Conservation (phyloP, 2,888 invertebrate genomes). For the Mactromeris polynyma region DNA sequence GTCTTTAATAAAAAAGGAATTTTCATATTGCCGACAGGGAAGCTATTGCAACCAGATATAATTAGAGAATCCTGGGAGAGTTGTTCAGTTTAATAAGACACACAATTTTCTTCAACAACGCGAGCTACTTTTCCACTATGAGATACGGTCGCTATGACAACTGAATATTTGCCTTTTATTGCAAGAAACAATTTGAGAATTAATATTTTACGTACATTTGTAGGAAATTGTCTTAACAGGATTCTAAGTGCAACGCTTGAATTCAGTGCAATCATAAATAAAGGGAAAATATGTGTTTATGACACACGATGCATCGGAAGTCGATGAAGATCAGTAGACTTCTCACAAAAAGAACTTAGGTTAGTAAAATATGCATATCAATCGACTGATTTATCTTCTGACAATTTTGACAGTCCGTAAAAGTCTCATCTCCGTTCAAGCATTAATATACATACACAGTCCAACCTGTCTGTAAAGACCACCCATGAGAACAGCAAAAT, state of each 20-base stretch:
- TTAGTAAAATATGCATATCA: too few relatives aligned
- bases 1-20: slow-evolving; percentile 30
- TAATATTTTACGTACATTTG: slow-evolving; percentile 27
- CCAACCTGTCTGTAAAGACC: too few relatives aligned
- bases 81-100: slow-evolving; percentile 36
- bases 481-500: too few relatives aligned
- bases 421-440: too few relatives aligned
- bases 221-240: background rate
- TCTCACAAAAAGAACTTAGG: too few relatives aligned
- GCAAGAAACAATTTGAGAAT: slow-evolving; percentile 25
- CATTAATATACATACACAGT: too few relatives aligned
- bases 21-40: background rate
- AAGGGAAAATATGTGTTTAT: background rate
- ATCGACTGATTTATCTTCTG: too few relatives aligned
- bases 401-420: too few relatives aligned
- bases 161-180: slow-evolving; percentile 27
- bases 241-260: background rate
- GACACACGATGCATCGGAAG: background rate
- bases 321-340: background rate
- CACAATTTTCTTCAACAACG: slow-evolving; percentile 21
- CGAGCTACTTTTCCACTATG: slow-evolving; percentile 9
- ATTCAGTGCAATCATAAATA: background rate
- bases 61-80: slow-evolving; percentile 18
- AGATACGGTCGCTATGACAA: slow-evolving; percentile 20
- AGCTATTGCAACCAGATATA: slow-evolving; percentile 22